Evolutionary conservation across 2,113 vertebrate genomes (phyloP).

Genomic region (Bungarus multicinctus): DNA sequence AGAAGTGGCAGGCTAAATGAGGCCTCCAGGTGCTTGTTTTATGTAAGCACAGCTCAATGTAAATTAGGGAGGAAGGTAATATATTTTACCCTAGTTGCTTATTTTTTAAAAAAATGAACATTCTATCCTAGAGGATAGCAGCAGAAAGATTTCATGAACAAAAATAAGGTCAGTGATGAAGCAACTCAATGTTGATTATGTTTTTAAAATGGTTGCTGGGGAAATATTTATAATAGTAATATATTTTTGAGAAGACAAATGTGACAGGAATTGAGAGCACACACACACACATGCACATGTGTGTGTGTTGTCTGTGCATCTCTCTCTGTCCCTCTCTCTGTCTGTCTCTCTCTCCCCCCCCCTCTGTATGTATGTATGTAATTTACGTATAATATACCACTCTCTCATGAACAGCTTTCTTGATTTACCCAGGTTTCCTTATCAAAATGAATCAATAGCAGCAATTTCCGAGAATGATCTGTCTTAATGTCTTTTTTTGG

Average conservation of each 20-base stretch:
- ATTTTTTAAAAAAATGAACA: constrained; percentile 41
- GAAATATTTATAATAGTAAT: constrained; percentile 53
- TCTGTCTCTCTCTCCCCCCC: too few species aligned
- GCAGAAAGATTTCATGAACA: constrained; percentile 24
- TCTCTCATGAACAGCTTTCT: not conserved
- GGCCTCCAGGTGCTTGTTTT: constrained; percentile 6
- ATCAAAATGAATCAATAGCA: constrained; percentile 26
- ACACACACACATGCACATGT: not conserved
- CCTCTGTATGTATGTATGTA: not conserved
- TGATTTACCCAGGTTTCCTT: constrained; percentile 20
- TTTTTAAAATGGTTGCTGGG: constrained; percentile 36
- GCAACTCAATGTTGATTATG: constrained; percentile 46
- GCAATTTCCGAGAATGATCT: constrained; percentile 19
- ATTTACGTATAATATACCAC: not conserved
- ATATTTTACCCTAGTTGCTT: constrained; percentile 35
- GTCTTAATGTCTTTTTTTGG: constrained; percentile 29
- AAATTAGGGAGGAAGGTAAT: constrained; percentile 19
- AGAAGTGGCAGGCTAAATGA: constrained; percentile 4
- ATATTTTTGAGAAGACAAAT: constrained; percentile 51
- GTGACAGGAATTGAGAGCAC: constrained; percentile 31
- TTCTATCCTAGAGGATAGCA: constrained; percentile 36
- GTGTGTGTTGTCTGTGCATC: too few species aligned
- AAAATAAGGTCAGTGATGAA: constrained; percentile 50
- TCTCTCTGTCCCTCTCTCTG: too few species aligned
- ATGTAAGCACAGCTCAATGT: constrained; percentile 13